phyloP scores from a whole-genome alignment of 2,888 invertebrate genomes.

The Toxonevra muliebris region DNA sequence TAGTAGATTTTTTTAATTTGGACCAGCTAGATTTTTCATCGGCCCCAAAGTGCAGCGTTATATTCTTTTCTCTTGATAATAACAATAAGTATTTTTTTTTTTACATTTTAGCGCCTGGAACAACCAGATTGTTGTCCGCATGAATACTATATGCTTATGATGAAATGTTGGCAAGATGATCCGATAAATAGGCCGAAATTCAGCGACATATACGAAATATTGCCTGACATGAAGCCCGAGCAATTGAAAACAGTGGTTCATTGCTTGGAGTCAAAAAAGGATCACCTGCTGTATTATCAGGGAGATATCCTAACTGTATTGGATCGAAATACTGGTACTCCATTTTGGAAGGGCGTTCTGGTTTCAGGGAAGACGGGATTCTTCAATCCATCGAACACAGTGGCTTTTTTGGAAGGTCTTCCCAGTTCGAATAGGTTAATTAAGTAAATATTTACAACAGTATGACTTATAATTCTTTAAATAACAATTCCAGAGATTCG shows the following conservation, averaged over 20 bases:
- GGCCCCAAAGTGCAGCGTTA: too few relatives aligned
- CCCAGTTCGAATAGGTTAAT: conserved; percentile 60
- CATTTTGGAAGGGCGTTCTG: conserved; percentile 91
- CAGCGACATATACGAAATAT: conserved; percentile 78
- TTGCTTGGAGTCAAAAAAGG: conserved; percentile 68
- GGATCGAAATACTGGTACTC: conserved; percentile 78
- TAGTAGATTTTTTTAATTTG: too few relatives aligned
- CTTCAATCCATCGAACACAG: conserved; percentile 89
- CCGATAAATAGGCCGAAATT: conserved; percentile 89
- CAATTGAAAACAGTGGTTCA: conserved; percentile 84
- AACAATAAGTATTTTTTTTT: neutral
- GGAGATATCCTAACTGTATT: conserved; percentile 94
- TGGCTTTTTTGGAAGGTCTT: conserved; percentile 79
- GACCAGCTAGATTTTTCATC: too few relatives aligned
- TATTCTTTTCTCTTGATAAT: too few relatives aligned
- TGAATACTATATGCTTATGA: conserved; percentile 91
- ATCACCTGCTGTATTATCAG: conserved; percentile 82
- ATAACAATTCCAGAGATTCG: conserved; percentile 66
- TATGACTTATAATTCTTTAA: neutral
- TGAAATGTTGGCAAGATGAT: conserved; percentile 96
- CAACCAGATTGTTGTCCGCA: conserved; percentile 94
- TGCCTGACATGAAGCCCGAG: conserved; percentile 90
- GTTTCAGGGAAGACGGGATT: conserved; percentile 89
- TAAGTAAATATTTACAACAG: neutral
- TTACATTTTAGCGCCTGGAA: conserved; percentile 76